Conservation (phyloP, 2,797 vertebrate genomes). For the Pseudopleuronectes americanus region DNA sequence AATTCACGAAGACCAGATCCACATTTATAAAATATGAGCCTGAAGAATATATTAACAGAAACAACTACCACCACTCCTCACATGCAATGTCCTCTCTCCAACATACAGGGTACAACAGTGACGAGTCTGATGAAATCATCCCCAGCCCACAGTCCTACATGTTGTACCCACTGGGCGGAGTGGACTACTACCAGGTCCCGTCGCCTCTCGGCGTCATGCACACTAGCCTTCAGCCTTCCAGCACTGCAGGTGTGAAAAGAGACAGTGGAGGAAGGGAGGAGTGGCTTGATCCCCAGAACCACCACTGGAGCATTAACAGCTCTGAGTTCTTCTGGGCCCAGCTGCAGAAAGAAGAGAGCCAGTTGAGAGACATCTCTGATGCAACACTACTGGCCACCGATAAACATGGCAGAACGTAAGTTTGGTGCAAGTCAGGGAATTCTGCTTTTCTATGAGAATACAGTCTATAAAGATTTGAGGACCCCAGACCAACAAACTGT, state of each 20-base stretch:
- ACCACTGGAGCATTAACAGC: constrained; percentile 39
- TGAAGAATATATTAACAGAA: background rate
- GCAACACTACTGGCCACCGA: constrained; percentile 78
- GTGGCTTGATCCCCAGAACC: constrained; percentile 14
- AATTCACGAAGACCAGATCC: constrained; percentile 1
- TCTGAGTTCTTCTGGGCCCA: constrained; percentile 85
- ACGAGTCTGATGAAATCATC: constrained; percentile 69
- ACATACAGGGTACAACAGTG: constrained; percentile 50
- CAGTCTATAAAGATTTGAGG: too few relatives aligned
- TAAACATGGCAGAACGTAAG: constrained; percentile 81
- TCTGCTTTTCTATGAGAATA: too few relatives aligned
- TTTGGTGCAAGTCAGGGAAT: background rate
- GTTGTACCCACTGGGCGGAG: constrained; percentile 32
- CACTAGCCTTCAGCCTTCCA: constrained; percentile 6
- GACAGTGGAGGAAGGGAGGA: background rate
- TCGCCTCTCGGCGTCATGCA: constrained; percentile 34
- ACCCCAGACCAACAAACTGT: background rate
- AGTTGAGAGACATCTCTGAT: constrained; percentile 70
- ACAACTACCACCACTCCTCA: background rate
- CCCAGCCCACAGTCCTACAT: constrained; percentile 53
- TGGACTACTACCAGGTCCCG: constrained; percentile 7
- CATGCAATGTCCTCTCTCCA: constrained; percentile 1
- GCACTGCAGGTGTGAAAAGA: rapidly evolving
- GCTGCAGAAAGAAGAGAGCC: constrained; percentile 80
- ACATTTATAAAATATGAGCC: background rate